Conservation (phyloP, 1,140 invertebrate genomes). For the Sycobia sp. region DNA sequence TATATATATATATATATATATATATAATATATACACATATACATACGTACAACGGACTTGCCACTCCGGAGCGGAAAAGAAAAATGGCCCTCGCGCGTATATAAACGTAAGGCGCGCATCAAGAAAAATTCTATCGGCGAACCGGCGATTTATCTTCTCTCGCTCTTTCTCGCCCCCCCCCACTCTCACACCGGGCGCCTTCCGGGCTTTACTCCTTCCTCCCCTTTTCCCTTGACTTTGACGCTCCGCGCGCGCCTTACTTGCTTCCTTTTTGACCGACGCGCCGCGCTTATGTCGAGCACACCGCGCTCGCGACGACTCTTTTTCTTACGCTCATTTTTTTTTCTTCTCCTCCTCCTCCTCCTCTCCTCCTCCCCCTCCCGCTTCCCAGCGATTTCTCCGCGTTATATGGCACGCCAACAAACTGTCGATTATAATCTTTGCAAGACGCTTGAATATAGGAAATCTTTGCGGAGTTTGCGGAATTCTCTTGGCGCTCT, state of each 20-base stretch:
- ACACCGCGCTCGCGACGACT: constrained; percentile 16
- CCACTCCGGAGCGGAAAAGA: constrained; percentile 4
- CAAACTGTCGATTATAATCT: constrained; percentile 30
- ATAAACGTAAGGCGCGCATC: constrained; percentile 23
- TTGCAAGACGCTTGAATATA: constrained; percentile 13
- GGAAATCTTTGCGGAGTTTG: no score
- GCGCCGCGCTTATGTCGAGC: no score
- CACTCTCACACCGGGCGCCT: no score
- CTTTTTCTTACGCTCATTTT: constrained; percentile 10
- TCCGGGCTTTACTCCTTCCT: neutral
- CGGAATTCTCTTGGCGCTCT: neutral
- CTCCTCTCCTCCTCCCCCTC: no score
- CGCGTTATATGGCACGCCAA: no score
- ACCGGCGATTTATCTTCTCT: constrained; percentile 41
- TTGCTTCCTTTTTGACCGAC: constrained; percentile 6
- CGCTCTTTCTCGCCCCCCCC: neutral
- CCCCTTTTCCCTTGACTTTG: constrained; percentile 1
- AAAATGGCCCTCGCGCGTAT: constrained; percentile 17
- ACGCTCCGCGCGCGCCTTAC: no score
- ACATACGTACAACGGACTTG: no score
- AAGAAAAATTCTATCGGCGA: constrained; percentile 36
- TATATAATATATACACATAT: no score
- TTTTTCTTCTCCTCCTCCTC: no score
- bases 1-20: no score
- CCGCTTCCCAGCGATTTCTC: no score